Evolutionary conservation across 2,888 invertebrate species (phyloP), one percentile per base, ranked within the genome.

Genomic region (Nematopogon swammerdamellus): DNA sequence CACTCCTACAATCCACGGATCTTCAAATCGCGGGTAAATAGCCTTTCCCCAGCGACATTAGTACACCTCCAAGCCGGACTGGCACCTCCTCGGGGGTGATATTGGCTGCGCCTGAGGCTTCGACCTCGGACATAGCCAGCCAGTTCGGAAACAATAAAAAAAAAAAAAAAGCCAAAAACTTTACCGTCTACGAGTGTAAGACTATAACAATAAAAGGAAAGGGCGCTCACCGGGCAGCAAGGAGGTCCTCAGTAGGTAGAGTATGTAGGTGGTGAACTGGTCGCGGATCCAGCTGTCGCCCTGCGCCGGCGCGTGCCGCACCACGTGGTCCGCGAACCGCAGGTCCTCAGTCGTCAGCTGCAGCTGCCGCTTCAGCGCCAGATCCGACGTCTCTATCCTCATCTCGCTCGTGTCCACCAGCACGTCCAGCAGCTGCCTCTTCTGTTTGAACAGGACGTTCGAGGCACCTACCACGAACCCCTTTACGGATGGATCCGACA

Each of bases 401-500:
- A 88, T 88, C 57, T 88, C 90, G 65, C 92, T 93, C 49, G 93
- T 84, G 76, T 96, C 96, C 2, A 99, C 87, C 49, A 97, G 72
- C 17, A 95, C 93, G 72, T 99, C 98, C 54, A 94, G 91, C 47
- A 97, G 72, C 61, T 96, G 92, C 53, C 91, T 85, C 63, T 96
- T 96, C 68, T 97, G 97, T 66, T 95, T 94, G 67, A 98, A 99
- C 36, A 99, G 80, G n/a, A 96, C 91, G 79, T 99, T 99, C 16
- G 97, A 97, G n/a, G 97, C 97, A 42, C 99, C 98, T 51, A 97
- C 91, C 45, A 96, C 82, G 70, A 91, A 92, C 20, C 91, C 91
- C 53, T 89, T 80, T 6, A 97, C 93, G 58, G 92, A 91, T 3
- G 90, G 84, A 68, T 97, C 95, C 47, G 88, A 87, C 49, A 99